These are phyloP conservation scores for Pseudorhombus dupliciocellatus DNA, from an alignment of 2,113 vertebrate genomes.

Conservation along the genomic window DNA sequence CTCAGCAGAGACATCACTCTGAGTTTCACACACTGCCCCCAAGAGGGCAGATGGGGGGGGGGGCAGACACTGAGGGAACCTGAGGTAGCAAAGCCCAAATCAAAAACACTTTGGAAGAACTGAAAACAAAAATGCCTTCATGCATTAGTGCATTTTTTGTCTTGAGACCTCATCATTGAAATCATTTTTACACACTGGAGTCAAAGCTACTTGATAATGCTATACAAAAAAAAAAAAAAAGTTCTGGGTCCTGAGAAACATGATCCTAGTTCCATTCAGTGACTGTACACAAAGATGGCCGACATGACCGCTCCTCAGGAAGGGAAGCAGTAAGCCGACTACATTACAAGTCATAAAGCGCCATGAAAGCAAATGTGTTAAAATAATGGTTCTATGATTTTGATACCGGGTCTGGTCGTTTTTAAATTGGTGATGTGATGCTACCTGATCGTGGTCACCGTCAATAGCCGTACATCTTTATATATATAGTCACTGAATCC, in stretches of 20 bases:
- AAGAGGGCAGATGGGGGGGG: conserved; percentile 5
- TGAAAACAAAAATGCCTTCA: conserved; percentile 20
- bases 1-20: conserved; percentile 22
- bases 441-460: too few species aligned
- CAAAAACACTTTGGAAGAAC: conserved; percentile 56
- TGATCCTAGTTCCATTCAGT: conserved; percentile 48
- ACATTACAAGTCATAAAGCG: neutral
- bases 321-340: neutral
- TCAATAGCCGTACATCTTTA: neutral
- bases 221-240: conserved; percentile 62
- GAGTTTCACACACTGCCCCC: conserved; percentile 28
- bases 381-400: too few species aligned
- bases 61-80: conserved; percentile 55
- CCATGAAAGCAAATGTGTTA: neutral
- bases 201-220: conserved; percentile 65
- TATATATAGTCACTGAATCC: neutral
- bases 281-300: neutral
- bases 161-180: conserved; percentile 39
- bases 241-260: conserved; percentile 70
- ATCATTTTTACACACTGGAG: conserved; percentile 49
- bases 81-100: conserved; percentile 88
- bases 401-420: too few species aligned
- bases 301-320: neutral
- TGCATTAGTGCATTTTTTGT: conserved; percentile 63
- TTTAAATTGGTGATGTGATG: too few species aligned